These are phyloP conservation scores for Mus minutoides DNA, from an alignment of 2,797 vertebrate genomes.

Conservation along the genomic window DNA sequence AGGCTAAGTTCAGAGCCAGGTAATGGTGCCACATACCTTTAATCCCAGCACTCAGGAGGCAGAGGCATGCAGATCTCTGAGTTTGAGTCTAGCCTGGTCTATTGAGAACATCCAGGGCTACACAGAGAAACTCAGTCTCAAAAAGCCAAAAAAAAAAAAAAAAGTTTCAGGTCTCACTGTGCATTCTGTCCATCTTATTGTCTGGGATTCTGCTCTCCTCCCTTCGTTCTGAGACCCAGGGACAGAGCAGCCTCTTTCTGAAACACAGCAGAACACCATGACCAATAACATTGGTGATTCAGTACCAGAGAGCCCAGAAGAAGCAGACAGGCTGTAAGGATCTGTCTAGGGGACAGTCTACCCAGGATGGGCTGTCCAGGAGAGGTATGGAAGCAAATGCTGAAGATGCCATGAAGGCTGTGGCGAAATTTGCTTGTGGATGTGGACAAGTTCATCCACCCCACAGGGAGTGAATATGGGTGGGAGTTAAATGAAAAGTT, in stretches of 20 bases:
- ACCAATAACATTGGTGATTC: background rate
- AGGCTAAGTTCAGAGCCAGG: background rate
- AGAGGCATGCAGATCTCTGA: background rate
- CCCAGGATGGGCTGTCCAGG: background rate
- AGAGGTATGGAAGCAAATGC: background rate
- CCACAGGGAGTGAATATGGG: background rate
- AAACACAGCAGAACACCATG: background rate
- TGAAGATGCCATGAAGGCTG: slow-evolving; percentile 7
- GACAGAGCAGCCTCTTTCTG: background rate
- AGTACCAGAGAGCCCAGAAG: slow-evolving; percentile 6
- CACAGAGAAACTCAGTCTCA: background rate
- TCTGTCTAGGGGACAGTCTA: background rate
- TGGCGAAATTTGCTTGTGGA: slow-evolving; percentile 9
- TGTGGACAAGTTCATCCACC: background rate
- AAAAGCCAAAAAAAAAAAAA: background rate
- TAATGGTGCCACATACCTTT: background rate
- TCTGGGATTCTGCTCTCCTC: background rate
- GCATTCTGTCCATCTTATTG: background rate
- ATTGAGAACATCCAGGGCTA: background rate
- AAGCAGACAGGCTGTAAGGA: background rate
- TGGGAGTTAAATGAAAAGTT: slow-evolving; percentile 6
- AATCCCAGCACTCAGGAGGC: background rate
- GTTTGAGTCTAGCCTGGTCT: background rate
- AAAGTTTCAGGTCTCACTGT: background rate
- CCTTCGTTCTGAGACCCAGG: background rate